Conservation (phyloP, 2,113 vertebrate genomes). For the Smithornis capensis region DNA sequence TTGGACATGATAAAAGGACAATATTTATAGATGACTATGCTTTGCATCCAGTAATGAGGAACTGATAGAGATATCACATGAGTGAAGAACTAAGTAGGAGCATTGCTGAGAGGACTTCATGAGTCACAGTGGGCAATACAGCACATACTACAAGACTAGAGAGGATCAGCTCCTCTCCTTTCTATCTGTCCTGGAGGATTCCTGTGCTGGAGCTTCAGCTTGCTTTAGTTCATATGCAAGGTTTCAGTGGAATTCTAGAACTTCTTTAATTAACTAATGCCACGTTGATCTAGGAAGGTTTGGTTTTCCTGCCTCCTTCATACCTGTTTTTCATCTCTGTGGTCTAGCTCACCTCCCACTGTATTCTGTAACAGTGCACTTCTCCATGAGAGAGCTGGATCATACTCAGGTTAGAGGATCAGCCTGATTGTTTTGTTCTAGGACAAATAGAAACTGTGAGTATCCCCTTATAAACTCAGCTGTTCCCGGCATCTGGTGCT, state of each 20-base stretch:
- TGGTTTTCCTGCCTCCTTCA: not conserved
- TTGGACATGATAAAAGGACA: not conserved
- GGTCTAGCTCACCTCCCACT: rapidly evolving
- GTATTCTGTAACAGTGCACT: not conserved
- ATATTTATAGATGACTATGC: not conserved
- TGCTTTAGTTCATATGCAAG: not conserved
- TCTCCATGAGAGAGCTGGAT: not conserved
- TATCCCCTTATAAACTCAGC: not conserved
- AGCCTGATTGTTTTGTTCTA: not conserved
- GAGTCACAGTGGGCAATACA: not conserved
- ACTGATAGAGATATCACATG: not conserved
- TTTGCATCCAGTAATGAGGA: not conserved
- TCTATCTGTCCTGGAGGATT: not conserved
- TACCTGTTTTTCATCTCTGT: not conserved
- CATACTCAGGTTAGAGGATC: not conserved
- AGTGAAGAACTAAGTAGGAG: not conserved
- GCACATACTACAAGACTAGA: not conserved
- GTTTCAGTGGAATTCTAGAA: not conserved
- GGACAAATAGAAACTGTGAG: not conserved
- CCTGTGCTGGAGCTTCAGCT: not conserved
- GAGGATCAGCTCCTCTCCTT: not conserved
- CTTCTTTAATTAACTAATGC: not conserved
- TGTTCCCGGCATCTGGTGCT: not conserved
- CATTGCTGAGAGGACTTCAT: not conserved
- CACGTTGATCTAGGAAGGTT: not conserved